phyloP scores from a whole-genome alignment of 2,797 vertebrate species.

The Takifugu ocellatus region DNA sequence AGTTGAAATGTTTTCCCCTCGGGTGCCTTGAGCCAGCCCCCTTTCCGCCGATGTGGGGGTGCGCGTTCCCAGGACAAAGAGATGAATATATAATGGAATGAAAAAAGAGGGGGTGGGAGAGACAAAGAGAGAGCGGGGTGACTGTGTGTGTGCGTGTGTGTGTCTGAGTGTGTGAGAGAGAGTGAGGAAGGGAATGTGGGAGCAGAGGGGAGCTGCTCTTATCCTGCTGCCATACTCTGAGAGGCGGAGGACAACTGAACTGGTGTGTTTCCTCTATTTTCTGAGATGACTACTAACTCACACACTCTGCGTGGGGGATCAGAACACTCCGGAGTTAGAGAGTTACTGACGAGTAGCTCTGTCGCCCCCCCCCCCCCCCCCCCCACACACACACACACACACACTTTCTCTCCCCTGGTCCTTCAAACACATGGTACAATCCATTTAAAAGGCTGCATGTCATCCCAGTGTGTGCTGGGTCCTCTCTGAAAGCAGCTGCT shows the following conservation, averaged over 20 bases:
- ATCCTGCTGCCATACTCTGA: slow-evolving; percentile 36
- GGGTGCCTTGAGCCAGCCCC: slow-evolving; percentile 56
- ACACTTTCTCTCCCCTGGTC: slow-evolving; percentile 52
- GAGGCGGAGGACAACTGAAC: slow-evolving; percentile 33
- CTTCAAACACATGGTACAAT: slow-evolving; percentile 82
- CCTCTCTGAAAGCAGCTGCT: slow-evolving; percentile 76
- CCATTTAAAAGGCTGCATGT: slow-evolving; percentile 82
- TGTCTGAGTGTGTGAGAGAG: slow-evolving; percentile 41
- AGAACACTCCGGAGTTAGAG: slow-evolving; percentile 35
- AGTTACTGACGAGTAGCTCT: slow-evolving; percentile 45
- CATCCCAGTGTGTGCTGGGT: slow-evolving; percentile 76
- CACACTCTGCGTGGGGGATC: slow-evolving; percentile 48
- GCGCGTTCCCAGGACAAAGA: slow-evolving; percentile 77
- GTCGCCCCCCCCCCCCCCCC: slow-evolving; percentile 58
- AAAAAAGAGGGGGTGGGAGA: slow-evolving; percentile 58
- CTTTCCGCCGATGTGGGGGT: slow-evolving; percentile 59
- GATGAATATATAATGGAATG: slow-evolving; percentile 73
- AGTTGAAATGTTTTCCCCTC: slow-evolving; percentile 67
- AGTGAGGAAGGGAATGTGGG: slow-evolving; percentile 51
- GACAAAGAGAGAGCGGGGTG: slow-evolving; percentile 64
- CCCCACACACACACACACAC: slow-evolving; percentile 61
- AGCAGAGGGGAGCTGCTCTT: slow-evolving; percentile 53
- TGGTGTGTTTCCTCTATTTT: slow-evolving; percentile 26
- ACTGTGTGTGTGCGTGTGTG: not conserved
- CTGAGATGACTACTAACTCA: slow-evolving; percentile 43